Percentiles rank a stretch among this genome's conserved stretches.
phyloP scores from a whole-genome alignment of 2,797 vertebrate species.

The Thaleichthys pacificus region DNA sequence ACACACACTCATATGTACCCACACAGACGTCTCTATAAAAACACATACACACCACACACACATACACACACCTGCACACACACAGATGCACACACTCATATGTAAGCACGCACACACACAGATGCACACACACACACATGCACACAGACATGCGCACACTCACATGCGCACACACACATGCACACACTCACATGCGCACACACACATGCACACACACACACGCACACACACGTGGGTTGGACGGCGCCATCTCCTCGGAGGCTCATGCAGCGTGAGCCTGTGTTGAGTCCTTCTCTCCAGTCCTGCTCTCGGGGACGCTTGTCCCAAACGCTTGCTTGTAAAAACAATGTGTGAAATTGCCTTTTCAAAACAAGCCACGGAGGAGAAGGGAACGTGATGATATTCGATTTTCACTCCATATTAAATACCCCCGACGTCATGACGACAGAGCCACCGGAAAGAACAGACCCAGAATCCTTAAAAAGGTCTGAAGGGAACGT shows the following conservation, averaged over 20 bases:
- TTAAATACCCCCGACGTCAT: constrained; percentile 31
- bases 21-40: no score
- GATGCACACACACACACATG: background rate
- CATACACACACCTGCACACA: no score
- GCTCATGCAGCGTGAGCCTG: no score
- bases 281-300: background rate
- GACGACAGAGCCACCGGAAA: constrained; percentile 33
- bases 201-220: background rate
- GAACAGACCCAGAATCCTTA: constrained; percentile 33
- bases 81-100: no score
- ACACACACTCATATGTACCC: no score
- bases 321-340: constrained; percentile 8
- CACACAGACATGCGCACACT: background rate
- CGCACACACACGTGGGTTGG: background rate
- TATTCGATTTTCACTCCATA: constrained; percentile 44
- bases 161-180: background rate
- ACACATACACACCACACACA: no score
- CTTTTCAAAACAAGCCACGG: constrained; percentile 40
- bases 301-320: background rate
- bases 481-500: constrained; percentile 45
- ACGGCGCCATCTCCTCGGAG: background rate
- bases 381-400: constrained; percentile 40
- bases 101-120: background rate
- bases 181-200: background rate
- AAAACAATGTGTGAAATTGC: constrained; percentile 27